phyloP scores from a whole-genome alignment of 2,888 invertebrate species.

The Luffia ferchaultella region DNA sequence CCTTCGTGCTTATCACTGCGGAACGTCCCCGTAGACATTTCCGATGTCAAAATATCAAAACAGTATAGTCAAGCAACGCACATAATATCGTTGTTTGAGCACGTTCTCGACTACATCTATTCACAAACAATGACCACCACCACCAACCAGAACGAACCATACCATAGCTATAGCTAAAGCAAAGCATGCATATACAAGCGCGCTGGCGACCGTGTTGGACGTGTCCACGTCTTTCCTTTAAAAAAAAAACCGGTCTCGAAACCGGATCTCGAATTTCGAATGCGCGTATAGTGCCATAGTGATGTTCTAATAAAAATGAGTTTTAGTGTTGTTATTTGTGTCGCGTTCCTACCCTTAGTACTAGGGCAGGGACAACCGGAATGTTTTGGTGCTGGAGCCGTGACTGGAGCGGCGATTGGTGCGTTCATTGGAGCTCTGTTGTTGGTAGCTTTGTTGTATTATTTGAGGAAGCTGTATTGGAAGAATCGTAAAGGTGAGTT shows the following conservation, averaged over 20 bases:
- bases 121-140: constrained; percentile 22
- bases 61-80: too few relatives aligned
- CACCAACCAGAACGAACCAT: neutral
- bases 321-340: constrained; percentile 40
- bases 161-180: neutral
- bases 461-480: constrained; percentile 70
- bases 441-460: constrained; percentile 62
- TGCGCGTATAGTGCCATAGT: constrained; percentile 22
- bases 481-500: constrained; percentile 65
- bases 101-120: constrained; percentile 49
- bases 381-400: constrained; percentile 74
- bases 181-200: constrained; percentile 37
- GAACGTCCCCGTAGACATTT: too few relatives aligned
- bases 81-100: constrained; percentile 35
- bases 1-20: too few relatives aligned
- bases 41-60: too few relatives aligned
- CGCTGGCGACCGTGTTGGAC: constrained; percentile 47
- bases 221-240: constrained; percentile 19
- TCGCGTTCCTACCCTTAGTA: constrained; percentile 48
- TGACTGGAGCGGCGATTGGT: constrained; percentile 76
- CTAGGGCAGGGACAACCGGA: constrained; percentile 49
- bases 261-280: neutral
- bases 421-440: constrained; percentile 72
- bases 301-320: constrained; percentile 31
- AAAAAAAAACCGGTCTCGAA: constrained; percentile 19